Conservation (phyloP, 2,797 vertebrate genomes). For the Melanogrammus aeglefinus region DNA sequence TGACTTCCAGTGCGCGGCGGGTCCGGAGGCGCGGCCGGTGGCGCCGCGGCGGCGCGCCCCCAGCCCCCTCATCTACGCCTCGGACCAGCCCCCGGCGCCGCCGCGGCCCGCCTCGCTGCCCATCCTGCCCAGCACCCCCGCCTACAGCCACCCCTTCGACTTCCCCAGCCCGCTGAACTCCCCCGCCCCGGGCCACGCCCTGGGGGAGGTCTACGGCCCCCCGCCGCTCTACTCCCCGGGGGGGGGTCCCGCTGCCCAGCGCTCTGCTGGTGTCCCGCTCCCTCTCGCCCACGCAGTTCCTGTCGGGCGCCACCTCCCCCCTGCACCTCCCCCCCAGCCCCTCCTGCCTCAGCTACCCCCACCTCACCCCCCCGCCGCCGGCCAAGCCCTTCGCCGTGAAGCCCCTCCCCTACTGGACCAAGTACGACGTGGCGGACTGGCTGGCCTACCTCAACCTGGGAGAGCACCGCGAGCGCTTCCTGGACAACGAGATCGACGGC, state of each 20-base stretch:
- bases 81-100: constrained; percentile 81
- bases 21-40: constrained; percentile 67
- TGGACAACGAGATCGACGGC: constrained; percentile 96
- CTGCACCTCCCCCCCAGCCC: constrained; percentile 70
- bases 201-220: constrained; percentile 72
- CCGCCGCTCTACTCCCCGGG: constrained; percentile 74
- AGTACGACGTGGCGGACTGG: constrained; percentile 96
- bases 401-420: constrained; percentile 93
- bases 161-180: constrained; percentile 81
- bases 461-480: constrained; percentile 89
- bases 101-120: constrained; percentile 81
- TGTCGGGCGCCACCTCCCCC: constrained; percentile 78
- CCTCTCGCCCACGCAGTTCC: constrained; percentile 82
- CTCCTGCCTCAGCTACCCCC: constrained; percentile 74
- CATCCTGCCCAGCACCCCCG: constrained; percentile 73
- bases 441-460: constrained; percentile 87
- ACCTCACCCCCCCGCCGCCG: constrained; percentile 74
- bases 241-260: constrained; percentile 61
- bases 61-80: constrained; percentile 85
- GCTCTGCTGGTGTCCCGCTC: constrained; percentile 76
- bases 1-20: constrained; percentile 70
- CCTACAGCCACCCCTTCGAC: constrained; percentile 83
- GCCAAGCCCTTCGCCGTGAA: constrained; percentile 90
- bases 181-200: constrained; percentile 68
- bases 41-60: constrained; percentile 83